Evolutionary conservation across 2,797 vertebrate species (phyloP).

Genomic region (Coccyzus lansbergi): DNA sequence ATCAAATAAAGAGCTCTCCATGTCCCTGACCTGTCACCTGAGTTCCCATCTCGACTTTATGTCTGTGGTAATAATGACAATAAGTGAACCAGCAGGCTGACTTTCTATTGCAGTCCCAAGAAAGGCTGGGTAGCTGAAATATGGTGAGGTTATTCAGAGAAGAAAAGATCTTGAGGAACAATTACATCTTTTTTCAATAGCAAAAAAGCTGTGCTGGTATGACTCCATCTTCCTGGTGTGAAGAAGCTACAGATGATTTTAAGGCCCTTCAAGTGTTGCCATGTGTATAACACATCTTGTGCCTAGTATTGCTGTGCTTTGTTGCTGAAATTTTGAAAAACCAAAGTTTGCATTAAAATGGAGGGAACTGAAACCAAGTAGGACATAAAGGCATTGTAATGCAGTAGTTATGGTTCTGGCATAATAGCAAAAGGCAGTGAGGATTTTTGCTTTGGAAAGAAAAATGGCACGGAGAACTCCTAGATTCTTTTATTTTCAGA

Average conservation of each 20-base stretch:
- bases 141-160: not conserved
- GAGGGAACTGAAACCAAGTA: not conserved
- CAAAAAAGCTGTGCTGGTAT: not conserved
- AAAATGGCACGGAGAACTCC: not conserved
- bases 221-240: not conserved
- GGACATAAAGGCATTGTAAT: not conserved
- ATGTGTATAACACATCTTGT: not conserved
- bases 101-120: not conserved
- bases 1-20: not conserved
- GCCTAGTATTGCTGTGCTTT: not conserved
- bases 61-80: not conserved
- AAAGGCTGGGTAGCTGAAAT: not conserved
- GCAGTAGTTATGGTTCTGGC: not conserved
- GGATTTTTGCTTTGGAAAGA: not conserved
- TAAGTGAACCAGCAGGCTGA: not conserved
- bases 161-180: not conserved
- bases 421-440: not conserved
- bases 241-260: not conserved
- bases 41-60: slow-evolving; percentile 14
- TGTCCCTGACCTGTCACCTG: not conserved
- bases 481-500: not conserved
- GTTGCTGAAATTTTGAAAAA: not conserved
- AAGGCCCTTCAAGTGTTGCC: not conserved
- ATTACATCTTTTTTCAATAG: not conserved
- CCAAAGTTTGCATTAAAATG: not conserved